Base-by-base conservation (phyloP, 2,888 invertebrate genomes). In the Microctonus brassicae region DNA sequence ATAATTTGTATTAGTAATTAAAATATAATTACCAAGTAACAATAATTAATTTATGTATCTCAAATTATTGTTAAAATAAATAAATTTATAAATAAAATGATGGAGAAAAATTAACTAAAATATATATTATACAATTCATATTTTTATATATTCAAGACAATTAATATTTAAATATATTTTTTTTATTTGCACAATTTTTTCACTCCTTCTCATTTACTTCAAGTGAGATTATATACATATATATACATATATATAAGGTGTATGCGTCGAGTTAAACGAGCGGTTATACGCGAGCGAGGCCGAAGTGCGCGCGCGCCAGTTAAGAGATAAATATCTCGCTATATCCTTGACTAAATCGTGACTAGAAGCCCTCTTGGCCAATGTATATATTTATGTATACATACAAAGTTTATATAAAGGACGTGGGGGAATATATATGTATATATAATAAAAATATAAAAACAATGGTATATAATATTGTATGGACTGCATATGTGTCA, bases 281-380 rank as follows among this genome's bases (percentile, higher is more conserved):
- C 47, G 47, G 47, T 47, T 47, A 47, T 47, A 47, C 47, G 47
- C 47, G 47, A 47, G 70, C 72, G 58, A 57, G 39, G 55, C 42
- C 70, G 47, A 17, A 20, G 17, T 47, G 47, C 17, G 17, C 47
- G 47, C 47, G 17, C 47, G 33, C 52, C 55, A 58, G 34, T 10
- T 55, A 47, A 58, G 47, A 64, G 57, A 67, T 29, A 63, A 33
- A 13, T 36, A 70, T 74, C 80, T 80, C 73, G 61, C 62, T 75
- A 82, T 86, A 85, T 85, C 84, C 86, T 86, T 85, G 86, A 83
- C 85, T 84, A 85, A 86, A 86, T 86, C 86, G 86, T 86, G 86
- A 86, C 86, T 86, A 84, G 84, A 82, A 83, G 84, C 80, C 78
- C 79, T 76, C 68, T 69, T 75, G 75, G 55, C 42, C 53, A 53